Percentiles rank a stretch among this genome's conserved stretches.
Conservation (phyloP, 2,113 vertebrate species). For the Neogobius melanostomus region DNA sequence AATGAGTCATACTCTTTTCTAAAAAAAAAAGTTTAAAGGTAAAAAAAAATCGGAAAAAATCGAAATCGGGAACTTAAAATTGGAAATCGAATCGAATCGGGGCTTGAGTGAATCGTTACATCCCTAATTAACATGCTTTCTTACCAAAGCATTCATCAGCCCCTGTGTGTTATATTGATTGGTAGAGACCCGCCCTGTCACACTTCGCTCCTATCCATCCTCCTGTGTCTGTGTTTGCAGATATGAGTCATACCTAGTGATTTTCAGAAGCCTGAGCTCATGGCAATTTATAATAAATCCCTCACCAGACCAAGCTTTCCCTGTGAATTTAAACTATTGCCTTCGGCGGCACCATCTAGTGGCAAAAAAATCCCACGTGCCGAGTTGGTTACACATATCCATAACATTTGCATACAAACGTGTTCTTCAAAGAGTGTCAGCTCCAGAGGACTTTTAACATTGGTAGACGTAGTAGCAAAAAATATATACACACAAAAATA, state of each 20-base stretch:
- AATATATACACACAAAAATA: too few species aligned
- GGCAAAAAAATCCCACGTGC: conserved; percentile 25
- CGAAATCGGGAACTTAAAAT: too few species aligned
- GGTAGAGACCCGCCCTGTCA: background rate
- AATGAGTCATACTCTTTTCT: too few species aligned
- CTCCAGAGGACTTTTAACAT: too few species aligned
- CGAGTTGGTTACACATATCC: background rate
- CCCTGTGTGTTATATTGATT: background rate
- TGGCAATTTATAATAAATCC: conserved; percentile 29
- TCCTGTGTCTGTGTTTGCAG: conserved; percentile 34
- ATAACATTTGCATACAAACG: background rate
- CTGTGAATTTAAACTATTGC: conserved; percentile 39
- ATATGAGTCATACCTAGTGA: conserved; percentile 19
- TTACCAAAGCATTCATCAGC: background rate
- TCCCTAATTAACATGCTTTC: too few species aligned
- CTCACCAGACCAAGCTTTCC: conserved; percentile 7
- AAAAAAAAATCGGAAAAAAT: too few species aligned
- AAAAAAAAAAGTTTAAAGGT: too few species aligned
- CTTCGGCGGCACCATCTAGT: conserved; percentile 56
- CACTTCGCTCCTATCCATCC: conserved; percentile 16
- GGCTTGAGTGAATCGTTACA: too few species aligned
- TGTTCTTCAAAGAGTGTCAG: too few species aligned
- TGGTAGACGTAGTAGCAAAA: too few species aligned
- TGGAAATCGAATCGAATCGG: too few species aligned
- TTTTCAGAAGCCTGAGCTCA: conserved; percentile 22